Conservation (phyloP, 2,113 vertebrate genomes). For the Hyaena hyaena region DNA sequence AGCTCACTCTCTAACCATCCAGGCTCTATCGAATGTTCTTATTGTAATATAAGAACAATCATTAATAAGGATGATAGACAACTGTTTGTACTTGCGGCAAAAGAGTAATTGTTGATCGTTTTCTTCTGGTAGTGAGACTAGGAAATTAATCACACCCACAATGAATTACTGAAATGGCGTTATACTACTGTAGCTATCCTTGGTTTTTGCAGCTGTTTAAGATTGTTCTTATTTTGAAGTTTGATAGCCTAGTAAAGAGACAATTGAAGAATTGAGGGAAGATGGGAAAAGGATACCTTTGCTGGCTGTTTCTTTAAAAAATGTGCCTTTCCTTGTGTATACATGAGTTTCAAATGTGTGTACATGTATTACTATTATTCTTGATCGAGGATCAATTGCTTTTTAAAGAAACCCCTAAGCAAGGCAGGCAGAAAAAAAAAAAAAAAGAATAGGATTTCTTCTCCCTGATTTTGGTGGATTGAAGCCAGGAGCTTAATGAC, state of each 20-base stretch:
- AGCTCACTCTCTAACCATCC: constrained; percentile 8
- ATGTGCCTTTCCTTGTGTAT: not conserved
- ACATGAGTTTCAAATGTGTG: not conserved
- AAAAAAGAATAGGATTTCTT: constrained; percentile 37
- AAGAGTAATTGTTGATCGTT: constrained; percentile 75
- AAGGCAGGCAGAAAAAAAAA: constrained; percentile 13
- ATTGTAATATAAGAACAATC: constrained; percentile 77
- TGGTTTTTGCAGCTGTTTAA: constrained; percentile 30
- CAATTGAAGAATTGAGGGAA: constrained; percentile 49
- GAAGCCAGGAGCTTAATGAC: constrained; percentile 33
- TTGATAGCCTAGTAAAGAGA: not conserved
- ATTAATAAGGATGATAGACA: constrained; percentile 79
- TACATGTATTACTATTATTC: not conserved
- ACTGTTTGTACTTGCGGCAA: constrained; percentile 68
- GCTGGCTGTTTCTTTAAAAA: not conserved
- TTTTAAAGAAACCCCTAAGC: constrained; percentile 34
- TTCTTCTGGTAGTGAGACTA: constrained; percentile 53
- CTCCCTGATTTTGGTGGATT: constrained; percentile 29
- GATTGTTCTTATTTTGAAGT: constrained; percentile 55
- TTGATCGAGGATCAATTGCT: not conserved
- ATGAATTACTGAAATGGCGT: constrained; percentile 47
- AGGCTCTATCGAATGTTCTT: constrained; percentile 65
- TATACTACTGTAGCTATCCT: constrained; percentile 6
- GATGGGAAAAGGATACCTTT: not conserved
- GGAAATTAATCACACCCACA: constrained; percentile 70